Evolutionary conservation across 2,797 vertebrate genomes (phyloP).

Genomic region (Sebastes goodei): DNA sequence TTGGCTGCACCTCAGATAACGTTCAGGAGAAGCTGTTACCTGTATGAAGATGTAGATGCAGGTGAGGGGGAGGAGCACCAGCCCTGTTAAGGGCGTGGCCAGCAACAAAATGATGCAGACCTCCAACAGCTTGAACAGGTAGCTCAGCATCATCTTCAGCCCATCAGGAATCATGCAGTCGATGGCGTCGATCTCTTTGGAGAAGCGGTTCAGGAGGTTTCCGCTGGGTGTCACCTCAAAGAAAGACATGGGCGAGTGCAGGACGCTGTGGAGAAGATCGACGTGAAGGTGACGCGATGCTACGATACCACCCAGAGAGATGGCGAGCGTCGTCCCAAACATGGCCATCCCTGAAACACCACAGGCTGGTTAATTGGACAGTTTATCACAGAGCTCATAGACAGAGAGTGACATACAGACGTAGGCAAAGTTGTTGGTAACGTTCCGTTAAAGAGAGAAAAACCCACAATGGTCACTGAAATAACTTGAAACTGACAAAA

Average conservation of each 20-base stretch:
- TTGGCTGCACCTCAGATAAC: background rate
- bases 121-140: constrained; percentile 89
- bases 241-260: constrained; percentile 86
- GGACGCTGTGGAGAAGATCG: constrained; percentile 84
- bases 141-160: constrained; percentile 87
- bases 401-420: too few species aligned
- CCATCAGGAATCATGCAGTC: constrained; percentile 92
- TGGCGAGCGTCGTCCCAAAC: constrained; percentile 85
- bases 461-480: too few species aligned
- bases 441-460: too few species aligned
- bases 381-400: background rate
- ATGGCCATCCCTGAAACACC: constrained; percentile 76
- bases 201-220: constrained; percentile 90
- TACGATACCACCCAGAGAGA: constrained; percentile 84
- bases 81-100: constrained; percentile 84
- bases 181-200: constrained; percentile 89
- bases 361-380: background rate
- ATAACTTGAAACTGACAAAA: too few species aligned
- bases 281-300: constrained; percentile 87
- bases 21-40: constrained; percentile 69
- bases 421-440: too few species aligned
- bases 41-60: constrained; percentile 87
- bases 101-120: constrained; percentile 87
- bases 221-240: constrained; percentile 89
- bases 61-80: constrained; percentile 86